These are phyloP conservation scores for Drosophila putrida DNA, from an alignment of 2,888 invertebrate species.

Conservation along the genomic window DNA sequence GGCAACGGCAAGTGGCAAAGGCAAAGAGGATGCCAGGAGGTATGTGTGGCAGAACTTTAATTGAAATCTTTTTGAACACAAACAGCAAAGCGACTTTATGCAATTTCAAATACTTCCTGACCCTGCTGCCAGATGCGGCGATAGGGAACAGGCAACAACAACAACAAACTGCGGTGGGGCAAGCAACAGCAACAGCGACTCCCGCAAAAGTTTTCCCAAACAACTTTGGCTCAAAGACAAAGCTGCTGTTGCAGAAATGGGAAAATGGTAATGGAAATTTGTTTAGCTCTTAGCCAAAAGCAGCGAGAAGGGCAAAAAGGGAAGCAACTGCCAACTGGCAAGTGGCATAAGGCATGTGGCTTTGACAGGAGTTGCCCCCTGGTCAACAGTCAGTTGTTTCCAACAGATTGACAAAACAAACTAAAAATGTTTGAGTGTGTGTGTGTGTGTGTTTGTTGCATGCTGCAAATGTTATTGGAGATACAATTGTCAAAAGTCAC, in stretches of 20 bases:
- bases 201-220: conserved; percentile 54
- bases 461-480: conserved; percentile 5
- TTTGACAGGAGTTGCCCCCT: conserved; percentile 8
- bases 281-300: conserved; percentile 24
- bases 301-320: not conserved
- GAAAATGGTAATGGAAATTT: conserved; percentile 64
- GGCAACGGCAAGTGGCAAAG: conserved; percentile 9
- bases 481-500: not conserved
- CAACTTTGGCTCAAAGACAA: conserved; percentile 71
- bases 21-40: not conserved
- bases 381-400: conserved; percentile 49
- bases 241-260: conserved; percentile 50
- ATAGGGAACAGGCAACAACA: conserved; percentile 6
- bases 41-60: conserved; percentile 60
- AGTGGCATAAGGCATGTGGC: conserved; percentile 1
- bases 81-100: conserved; percentile 64
- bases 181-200: conserved; percentile 5
- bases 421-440: conserved; percentile 1
- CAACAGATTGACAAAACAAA: conserved; percentile 45
- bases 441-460: conserved; percentile 1
- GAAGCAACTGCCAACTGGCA: not conserved
- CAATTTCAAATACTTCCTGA: conserved; percentile 70
- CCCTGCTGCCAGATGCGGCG: conserved; percentile 29
- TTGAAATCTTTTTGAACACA: conserved; percentile 70
- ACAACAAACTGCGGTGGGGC: conserved; percentile 3